A percentile compares a stretch with the other conserved stretches of the same genome.
phyloP scores from a whole-genome alignment of 2,888 invertebrate genomes.

The Erynnis tages region DNA sequence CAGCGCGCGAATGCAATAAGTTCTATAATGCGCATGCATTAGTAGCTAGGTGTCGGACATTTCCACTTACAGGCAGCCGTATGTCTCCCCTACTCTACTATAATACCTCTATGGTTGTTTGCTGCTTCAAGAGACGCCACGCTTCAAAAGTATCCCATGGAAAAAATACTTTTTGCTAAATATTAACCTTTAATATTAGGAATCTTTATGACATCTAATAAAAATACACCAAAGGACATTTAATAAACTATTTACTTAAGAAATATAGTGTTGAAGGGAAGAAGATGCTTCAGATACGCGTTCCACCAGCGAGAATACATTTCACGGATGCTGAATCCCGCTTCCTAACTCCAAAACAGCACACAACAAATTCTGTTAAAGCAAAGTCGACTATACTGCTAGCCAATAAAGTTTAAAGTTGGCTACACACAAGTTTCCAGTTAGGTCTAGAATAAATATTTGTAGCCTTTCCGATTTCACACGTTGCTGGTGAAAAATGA shows the following conservation, averaged over 20 bases:
- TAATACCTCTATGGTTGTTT: too few species aligned
- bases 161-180: too few species aligned
- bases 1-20: too few species aligned
- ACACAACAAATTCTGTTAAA: not conserved
- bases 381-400: not conserved
- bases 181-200: too few species aligned
- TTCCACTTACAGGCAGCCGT: too few species aligned
- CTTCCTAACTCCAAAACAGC: not conserved
- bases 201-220: too few species aligned
- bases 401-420: not conserved
- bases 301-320: conserved; percentile 18
- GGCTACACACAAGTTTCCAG: not conserved
- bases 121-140: too few species aligned
- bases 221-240: too few species aligned
- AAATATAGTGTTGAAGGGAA: conserved; percentile 1
- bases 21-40: too few species aligned
- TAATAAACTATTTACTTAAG: conserved; percentile 11
- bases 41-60: too few species aligned
- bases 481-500: conserved; percentile 2
- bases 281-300: conserved; percentile 8
- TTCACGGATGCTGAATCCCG: conserved; percentile 14
- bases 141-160: too few species aligned
- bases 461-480: not conserved
- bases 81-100: too few species aligned
- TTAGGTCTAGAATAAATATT: not conserved